Base-by-base conservation (phyloP, 2,888 invertebrate species). In the Oxystoma pomonae region DNA sequence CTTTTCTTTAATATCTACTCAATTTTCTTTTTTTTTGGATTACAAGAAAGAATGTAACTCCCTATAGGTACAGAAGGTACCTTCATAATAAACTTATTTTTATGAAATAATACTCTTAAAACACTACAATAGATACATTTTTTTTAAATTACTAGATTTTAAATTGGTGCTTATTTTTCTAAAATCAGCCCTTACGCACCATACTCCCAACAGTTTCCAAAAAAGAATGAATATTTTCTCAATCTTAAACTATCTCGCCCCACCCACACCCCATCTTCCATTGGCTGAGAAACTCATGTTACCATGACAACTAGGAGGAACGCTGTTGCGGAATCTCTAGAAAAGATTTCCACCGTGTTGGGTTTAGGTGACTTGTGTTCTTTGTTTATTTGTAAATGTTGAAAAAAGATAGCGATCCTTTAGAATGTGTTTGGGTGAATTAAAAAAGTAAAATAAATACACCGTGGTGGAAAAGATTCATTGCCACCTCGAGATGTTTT, bases 401-500 rank as follows among this genome's bases (percentile, higher is more conserved):
- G 35, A 35, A 35, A 12, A 7, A 12, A 12, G 35, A 35, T 3
- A 35, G 12, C 12, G 5, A 35, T 35, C 3, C 5, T 12, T 3
- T 35, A 12, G 35, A 12, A 12, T 35, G 3, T 7, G 35, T 7
- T 35, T 35, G 5, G 35, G 35, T 35, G 35, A 35, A 12, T 35
- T 35, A 12, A 12, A 71, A 76, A 72, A 73, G 72, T 71, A 76
- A 72, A 74, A 75, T 76, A 74, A 62, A 67, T 67, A 67, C 67
- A 65, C 65, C 65, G 65, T 60, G 73, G 73, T 74, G 76, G 73
- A 80, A 12, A 35, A 35, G 80, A 80, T 80, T 80, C 79, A 80
- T 79, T 73, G 77, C 77, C 80, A 79, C 80, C 80, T 80, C 78
- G 80, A 80, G 80, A 80, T 78, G 78, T 78, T 78, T 78, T 80